A percentile compares a stretch with the other conserved stretches of the same genome.
phyloP scores from a whole-genome alignment of 2,797 vertebrate species.

The Synaphobranchus kaupii region DNA sequence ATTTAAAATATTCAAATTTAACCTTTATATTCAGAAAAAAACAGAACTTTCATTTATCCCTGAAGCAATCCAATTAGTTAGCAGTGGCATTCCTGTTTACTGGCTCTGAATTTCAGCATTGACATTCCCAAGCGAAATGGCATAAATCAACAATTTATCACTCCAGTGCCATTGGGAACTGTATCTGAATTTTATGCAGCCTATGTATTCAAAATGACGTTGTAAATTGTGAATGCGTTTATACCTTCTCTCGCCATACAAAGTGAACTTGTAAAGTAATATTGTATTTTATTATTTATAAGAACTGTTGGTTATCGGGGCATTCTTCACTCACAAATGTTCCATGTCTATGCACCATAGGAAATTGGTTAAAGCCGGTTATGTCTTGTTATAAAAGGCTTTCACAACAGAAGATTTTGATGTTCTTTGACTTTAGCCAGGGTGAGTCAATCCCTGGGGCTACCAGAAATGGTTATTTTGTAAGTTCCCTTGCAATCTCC shows the following conservation, averaged over 20 bases:
- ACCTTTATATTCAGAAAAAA: not conserved
- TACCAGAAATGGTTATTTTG: not conserved
- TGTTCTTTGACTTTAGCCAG: not conserved
- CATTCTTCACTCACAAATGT: not conserved
- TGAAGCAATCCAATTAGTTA: not conserved
- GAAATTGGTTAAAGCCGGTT: not conserved
- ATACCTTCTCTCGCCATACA: not conserved
- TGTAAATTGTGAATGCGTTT: not conserved
- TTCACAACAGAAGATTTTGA: not conserved
- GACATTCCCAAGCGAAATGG: not conserved
- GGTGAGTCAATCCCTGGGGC: not conserved
- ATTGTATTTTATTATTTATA: not conserved
- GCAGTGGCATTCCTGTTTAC: not conserved
- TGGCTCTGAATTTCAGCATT: not conserved
- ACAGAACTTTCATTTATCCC: not conserved
- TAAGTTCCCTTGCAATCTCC: not conserved
- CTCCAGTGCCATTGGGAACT: not conserved
- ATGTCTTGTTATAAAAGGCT: not conserved
- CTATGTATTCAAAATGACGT: not conserved
- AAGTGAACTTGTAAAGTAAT: not conserved
- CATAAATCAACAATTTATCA: not conserved
- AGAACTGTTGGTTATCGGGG: not conserved
- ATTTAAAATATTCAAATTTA: not conserved
- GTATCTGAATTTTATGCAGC: not conserved
- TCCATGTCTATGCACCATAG: not conserved